phyloP scores from a whole-genome alignment of 2,888 invertebrate genomes.

The Noctua comes region DNA sequence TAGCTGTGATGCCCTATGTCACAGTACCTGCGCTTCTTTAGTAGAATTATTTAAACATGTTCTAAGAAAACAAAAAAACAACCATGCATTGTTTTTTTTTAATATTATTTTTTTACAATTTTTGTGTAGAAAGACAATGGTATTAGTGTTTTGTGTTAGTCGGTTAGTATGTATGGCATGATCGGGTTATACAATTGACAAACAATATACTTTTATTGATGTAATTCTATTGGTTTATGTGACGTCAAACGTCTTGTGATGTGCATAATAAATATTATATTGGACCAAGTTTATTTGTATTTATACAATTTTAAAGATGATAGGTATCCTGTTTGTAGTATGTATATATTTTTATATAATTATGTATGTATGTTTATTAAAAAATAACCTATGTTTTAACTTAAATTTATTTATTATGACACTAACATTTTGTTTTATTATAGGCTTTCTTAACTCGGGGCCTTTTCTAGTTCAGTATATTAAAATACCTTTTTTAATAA shows the following conservation, averaged over 20 bases:
- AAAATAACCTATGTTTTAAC: neutral
- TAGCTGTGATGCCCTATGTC: slow-evolving; percentile 10
- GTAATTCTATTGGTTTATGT: slow-evolving; percentile 14
- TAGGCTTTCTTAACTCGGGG: neutral
- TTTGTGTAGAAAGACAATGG: neutral
- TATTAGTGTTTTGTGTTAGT: neutral
- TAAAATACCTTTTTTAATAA: neutral
- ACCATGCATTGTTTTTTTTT: neutral
- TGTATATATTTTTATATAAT: neutral
- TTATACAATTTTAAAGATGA: neutral
- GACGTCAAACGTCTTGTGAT: neutral
- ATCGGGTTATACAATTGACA: neutral
- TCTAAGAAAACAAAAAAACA: neutral
- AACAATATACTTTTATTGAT: slow-evolving; percentile 17
- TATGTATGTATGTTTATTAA: slow-evolving; percentile 2
- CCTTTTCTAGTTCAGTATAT: neutral
- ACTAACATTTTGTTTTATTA: neutral
- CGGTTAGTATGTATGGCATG: slow-evolving; percentile 6
- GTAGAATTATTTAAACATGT: neutral
- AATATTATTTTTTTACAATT: neutral
- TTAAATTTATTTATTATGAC: neutral
- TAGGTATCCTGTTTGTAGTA: neutral
- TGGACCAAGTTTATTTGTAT: slow-evolving; percentile 13
- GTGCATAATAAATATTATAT: slow-evolving; percentile 16
- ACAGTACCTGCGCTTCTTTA: neutral